Percentiles rank a stretch among this genome's conserved stretches.
These are phyloP conservation scores for Drosophila tropicalis DNA, from an alignment of 1,140 invertebrate genomes.

Conservation along the genomic window DNA sequence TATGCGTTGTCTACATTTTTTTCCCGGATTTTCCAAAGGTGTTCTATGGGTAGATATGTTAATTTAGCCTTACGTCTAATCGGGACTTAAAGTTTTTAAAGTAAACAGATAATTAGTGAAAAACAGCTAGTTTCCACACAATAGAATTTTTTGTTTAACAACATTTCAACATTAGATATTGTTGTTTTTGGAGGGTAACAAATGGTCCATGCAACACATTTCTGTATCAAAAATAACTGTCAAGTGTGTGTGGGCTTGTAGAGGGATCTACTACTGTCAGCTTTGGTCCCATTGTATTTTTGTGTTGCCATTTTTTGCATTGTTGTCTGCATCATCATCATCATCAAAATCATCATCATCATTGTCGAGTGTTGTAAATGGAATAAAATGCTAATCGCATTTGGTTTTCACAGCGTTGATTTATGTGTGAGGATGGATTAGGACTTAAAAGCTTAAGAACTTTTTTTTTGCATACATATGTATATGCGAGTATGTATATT, in stretches of 20 bases:
- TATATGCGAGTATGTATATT: background rate
- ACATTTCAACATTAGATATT: too few species aligned
- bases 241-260: slow-evolving; percentile 8
- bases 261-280: slow-evolving; percentile 15
- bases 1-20: slow-evolving; percentile 46
- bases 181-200: background rate
- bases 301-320: slow-evolving; percentile 19
- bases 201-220: slow-evolving; percentile 6
- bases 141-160: too few species aligned
- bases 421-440: slow-evolving; percentile 36
- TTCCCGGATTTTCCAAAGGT: slow-evolving; percentile 14
- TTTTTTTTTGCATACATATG: background rate
- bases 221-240: slow-evolving; percentile 15
- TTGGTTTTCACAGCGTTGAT: slow-evolving; percentile 59
- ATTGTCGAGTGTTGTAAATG: slow-evolving; percentile 61
- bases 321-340: slow-evolving; percentile 30
- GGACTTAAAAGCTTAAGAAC: slow-evolving; percentile 18
- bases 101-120: background rate
- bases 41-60: slow-evolving; percentile 15
- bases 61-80: background rate
- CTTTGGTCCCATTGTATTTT: slow-evolving; percentile 15
- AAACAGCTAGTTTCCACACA: too few species aligned
- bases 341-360: background rate
- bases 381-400: slow-evolving; percentile 80
- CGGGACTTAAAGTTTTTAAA: background rate